Conservation (phyloP, 2,888 invertebrate genomes). For the Sinopyrophorus schimmeli region DNA sequence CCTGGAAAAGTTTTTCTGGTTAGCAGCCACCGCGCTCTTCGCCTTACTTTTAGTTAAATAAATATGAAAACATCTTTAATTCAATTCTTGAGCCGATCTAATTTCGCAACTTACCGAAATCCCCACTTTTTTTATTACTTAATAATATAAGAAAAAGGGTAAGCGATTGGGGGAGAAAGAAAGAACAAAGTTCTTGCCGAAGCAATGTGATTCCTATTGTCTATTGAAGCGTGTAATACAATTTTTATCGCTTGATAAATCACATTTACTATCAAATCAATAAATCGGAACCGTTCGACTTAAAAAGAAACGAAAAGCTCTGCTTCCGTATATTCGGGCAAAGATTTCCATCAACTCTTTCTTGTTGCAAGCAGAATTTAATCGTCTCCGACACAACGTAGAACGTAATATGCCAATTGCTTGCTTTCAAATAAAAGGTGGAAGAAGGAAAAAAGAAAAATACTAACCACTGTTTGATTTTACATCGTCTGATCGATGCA, state of each 20-base stretch:
- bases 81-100: too few species aligned
- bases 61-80: too few species aligned
- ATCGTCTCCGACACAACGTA: too few species aligned
- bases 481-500: constrained; percentile 74
- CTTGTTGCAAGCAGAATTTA: too few species aligned
- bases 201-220: constrained; percentile 44
- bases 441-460: too few species aligned
- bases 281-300: constrained; percentile 22
- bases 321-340: constrained; percentile 11
- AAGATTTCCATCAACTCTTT: not conserved
- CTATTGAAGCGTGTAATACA: constrained; percentile 45
- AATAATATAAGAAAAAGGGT: constrained; percentile 4
- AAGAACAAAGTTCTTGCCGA: constrained; percentile 23
- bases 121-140: too few species aligned
- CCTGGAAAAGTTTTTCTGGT: constrained; percentile 14
- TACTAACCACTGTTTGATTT: constrained; percentile 75
- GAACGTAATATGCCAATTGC: too few species aligned
- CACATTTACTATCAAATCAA: constrained; percentile 41
- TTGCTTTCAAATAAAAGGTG: too few species aligned
- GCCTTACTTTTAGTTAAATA: constrained; percentile 15
- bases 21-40: constrained; percentile 12
- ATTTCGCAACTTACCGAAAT: too few species aligned
- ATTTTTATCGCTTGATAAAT: constrained; percentile 49
- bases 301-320: constrained; percentile 18
- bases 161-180: not conserved